Base-by-base conservation (phyloP, 2,113 vertebrate genomes). In the Peucedramus taeniatus region DNA sequence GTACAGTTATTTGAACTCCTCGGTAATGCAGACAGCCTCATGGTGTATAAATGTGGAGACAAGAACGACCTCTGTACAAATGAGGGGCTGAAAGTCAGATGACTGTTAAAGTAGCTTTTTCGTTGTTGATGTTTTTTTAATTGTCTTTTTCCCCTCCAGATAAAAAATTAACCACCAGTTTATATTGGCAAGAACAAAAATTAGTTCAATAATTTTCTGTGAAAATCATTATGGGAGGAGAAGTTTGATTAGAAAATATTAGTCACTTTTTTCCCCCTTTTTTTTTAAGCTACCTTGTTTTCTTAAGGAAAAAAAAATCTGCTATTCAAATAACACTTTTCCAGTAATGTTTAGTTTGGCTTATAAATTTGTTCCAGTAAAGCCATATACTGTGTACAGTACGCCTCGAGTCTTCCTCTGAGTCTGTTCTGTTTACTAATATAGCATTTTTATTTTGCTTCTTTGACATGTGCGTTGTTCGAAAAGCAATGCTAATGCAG, bases 21-120 rank as follows among this genome's bases (percentile, higher is more conserved):
- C 91, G 92, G 97, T 98, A 98, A 98, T 97, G 97, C 98, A 97
- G 97, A 98, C 96, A 98, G 96, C 97, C 97, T 93, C 95, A 80
- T 53, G 83, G 93, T 92, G 35, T 94, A 51, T 92, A 91, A 84
- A 85, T 64, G 69, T 89, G 93, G 74, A 95, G 64, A 84, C 76
- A 90, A 91, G 66, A 85, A 95, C 40, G 89, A 96, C 77, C 93
- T 87, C 50, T 86, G 94, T 98, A 97, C 97, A 98, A 98, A 98
- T 98, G 98, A 98, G 98, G 98, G 98, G 98, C 99, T 99, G 99
- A 99, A 99, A 99, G 98, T 98, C 98, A 98, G 98, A 97, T 97
- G 98, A 96, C 98, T 98, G 96, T 98, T 97, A 95, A 74, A 97
- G 95, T 97, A 97, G 94, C 90, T 79, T 94, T 92, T 93, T 86